phyloP scores from a whole-genome alignment of 1,140 invertebrate species.

The Megalonaias nervosa region DNA sequence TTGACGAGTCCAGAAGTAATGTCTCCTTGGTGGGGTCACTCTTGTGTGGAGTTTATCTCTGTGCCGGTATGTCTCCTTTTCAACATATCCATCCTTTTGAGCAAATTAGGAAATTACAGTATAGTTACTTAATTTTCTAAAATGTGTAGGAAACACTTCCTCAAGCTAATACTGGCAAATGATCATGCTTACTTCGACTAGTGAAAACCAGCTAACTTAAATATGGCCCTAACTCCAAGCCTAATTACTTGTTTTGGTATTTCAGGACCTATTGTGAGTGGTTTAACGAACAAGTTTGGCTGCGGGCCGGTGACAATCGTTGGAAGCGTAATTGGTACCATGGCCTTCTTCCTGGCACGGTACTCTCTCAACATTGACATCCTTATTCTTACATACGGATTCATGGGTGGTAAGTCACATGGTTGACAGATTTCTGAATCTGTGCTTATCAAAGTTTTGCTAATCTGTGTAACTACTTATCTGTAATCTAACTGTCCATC shows the following conservation, averaged over 20 bases:
- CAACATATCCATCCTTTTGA: no score
- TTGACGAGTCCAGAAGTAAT: conserved; percentile 85
- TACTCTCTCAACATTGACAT: conserved; percentile 86
- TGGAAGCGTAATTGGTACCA: conserved; percentile 84
- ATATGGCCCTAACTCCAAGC: neutral
- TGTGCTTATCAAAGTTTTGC: no score
- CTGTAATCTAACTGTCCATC: no score
- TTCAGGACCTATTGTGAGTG: conserved; percentile 89
- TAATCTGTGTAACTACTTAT: no score
- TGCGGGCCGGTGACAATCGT: conserved; percentile 90
- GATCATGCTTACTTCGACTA: neutral
- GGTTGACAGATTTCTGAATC: no score
- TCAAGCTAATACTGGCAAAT: neutral
- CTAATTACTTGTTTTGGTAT: conserved; percentile 2
- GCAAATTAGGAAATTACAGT: no score
- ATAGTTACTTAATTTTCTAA: no score
- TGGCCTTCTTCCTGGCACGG: conserved; percentile 83
- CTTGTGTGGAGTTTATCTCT: conserved; percentile 65
- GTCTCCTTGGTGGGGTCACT: conserved; percentile 89
- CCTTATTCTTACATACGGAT: conserved; percentile 95
- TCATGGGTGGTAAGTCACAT: conserved; percentile 85
- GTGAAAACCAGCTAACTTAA: no score
- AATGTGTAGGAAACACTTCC: neutral
- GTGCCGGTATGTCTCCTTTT: conserved; percentile 56
- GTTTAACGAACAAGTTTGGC: conserved; percentile 90